A percentile compares a stretch with the other conserved stretches of the same genome.
Evolutionary conservation across 2,888 invertebrate species (phyloP).

Genomic region (Plagodis pulveraria): DNA sequence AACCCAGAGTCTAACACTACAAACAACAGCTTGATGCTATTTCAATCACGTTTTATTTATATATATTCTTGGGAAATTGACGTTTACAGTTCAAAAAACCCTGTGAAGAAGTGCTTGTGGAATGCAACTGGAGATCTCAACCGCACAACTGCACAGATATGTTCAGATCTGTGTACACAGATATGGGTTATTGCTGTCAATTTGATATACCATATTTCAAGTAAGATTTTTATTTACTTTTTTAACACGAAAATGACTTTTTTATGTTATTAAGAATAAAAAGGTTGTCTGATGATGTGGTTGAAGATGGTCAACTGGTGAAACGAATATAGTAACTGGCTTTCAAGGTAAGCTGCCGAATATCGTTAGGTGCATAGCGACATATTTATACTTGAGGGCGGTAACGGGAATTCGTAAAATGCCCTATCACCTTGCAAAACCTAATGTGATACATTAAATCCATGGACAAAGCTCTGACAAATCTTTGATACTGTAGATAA

Average conservation of each 20-base stretch:
- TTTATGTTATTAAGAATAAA: background rate
- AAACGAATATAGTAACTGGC: too few relatives aligned
- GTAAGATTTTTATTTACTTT: constrained; percentile 40
- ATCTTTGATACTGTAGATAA: too few relatives aligned
- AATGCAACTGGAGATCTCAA: constrained; percentile 66
- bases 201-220: constrained; percentile 67
- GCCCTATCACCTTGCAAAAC: too few relatives aligned
- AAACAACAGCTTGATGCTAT: background rate
- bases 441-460: too few relatives aligned
- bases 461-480: too few relatives aligned
- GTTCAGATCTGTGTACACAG: constrained; percentile 60
- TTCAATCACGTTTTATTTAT: background rate
- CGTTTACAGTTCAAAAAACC: constrained; percentile 63
- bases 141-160: constrained; percentile 57
- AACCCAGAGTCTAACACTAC: background rate
- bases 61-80: background rate
- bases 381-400: too few relatives aligned
- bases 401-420: too few relatives aligned
- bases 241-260: background rate
- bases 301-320: too few relatives aligned
- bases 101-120: constrained; percentile 53
- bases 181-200: constrained; percentile 66
- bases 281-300: too few relatives aligned
- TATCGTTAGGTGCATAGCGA: too few relatives aligned
- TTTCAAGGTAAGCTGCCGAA: too few relatives aligned